Evolutionary conservation across 2,888 invertebrate genomes (phyloP), one percentile per base, ranked within the genome.

Genomic region (Campaea margaritaria): DNA sequence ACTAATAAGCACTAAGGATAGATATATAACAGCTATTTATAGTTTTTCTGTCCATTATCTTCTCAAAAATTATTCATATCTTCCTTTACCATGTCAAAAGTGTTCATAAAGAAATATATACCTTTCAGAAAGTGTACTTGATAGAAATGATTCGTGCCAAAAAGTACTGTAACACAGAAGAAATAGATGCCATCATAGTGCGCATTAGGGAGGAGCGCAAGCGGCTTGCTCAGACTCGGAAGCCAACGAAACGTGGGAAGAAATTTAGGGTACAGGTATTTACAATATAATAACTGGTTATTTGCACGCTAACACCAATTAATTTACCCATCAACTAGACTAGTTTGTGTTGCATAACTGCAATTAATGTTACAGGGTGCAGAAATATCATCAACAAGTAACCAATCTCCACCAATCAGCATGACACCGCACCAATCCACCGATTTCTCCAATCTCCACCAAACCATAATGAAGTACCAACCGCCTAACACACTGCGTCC

Each of bases 81-180:
- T 21, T 5, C 21, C 2, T 21, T 3, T 3, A 21, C 2, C 21
- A 21, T 21, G 21, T 21, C 21, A 21, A 21, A 21, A 21, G 21
- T 21, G 21, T 21, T 3, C 21, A 21, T 3, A 3, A 3, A 21
- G 5, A 21, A 21, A 7, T 3, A 1, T 31, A 31, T 31, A 31
- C 28, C 11, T 66, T 75, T 10, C 78, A 91, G 90, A 91, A 89
- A 81, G 58, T 82, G 0, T 80, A 85, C 54, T 69, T 91, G 0
- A 76, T 89, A 28, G 72, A 86, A 48, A 65, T 91, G 46, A 87
- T 91, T n/a, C 60, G 76, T 53, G 81, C 88, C 0, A 85, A 85
- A 47, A 86, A 81, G 58, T 79, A 68, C 11, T 67, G 75, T 14
- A 64, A 73, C 0, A 62, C 76, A 2, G 58, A 52, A 0, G 82